Conservation (phyloP, 2,113 vertebrate genomes). For the Salvelinus alpinus region DNA sequence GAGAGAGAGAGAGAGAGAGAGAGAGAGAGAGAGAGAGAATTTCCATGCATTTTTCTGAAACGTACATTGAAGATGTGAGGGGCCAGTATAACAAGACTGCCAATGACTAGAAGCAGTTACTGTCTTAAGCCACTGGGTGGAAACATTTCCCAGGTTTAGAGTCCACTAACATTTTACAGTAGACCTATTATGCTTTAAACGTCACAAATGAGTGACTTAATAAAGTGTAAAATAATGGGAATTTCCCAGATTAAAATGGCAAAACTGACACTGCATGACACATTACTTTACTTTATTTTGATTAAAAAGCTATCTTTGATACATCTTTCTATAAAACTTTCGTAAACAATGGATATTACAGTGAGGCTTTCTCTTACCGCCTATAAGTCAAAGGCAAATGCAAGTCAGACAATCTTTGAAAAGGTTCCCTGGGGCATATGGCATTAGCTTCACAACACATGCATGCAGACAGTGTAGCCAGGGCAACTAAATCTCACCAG, state of each 20-base stretch:
- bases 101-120: not conserved
- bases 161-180: no score
- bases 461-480: constrained; percentile 61
- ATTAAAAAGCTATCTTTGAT: not conserved
- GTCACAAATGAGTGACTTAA: no score
- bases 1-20: no score
- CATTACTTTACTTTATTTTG: not conserved
- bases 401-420: constrained; percentile 31
- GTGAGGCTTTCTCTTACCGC: not conserved
- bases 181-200: no score
- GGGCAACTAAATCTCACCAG: constrained; percentile 61
- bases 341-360: not conserved
- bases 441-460: constrained; percentile 56
- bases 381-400: constrained; percentile 16
- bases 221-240: no score
- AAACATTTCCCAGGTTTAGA: not conserved
- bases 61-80: not conserved
- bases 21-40: not conserved
- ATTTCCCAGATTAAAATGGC: no score
- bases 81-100: not conserved
- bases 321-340: not conserved
- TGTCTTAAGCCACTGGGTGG: constrained; percentile 2
- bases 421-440: constrained; percentile 37
- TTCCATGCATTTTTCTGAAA: no score
- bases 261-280: not conserved